Evolutionary conservation across 2,888 invertebrate genomes (phyloP), one percentile per base, ranked within the genome.

Genomic region (Clusia tigrina): DNA sequence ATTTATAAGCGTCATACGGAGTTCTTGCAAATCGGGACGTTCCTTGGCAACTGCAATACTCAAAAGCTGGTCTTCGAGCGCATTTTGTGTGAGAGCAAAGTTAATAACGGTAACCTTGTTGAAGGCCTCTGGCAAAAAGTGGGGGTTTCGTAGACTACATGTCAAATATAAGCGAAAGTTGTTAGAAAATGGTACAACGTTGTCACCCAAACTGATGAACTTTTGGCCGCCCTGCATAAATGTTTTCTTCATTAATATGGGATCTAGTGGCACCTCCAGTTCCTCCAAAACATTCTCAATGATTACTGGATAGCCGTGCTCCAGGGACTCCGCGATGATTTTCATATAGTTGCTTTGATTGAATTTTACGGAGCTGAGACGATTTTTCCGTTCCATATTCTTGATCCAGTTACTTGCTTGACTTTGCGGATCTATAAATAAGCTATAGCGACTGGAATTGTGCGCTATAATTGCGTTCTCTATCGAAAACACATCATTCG

Each of bases 321-420:
- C 87, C 56, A 92, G 85, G 0, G 89, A 89, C 55, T 91, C 88
- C 70, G 91, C 91, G 56, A 92, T 78, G 1, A 81, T 58, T 64
- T 78, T 83, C 82, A 84, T 83, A 60, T 83, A 85, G 64, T 82
- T 78, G 18, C 74, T 59, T 67, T 84, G 84, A 58, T 81, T 83
- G 58, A 83, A 83, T 65, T 84, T 82, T 2, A 83, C 79, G 1
- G 78, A 75, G 24, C 74, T 78, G 1, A 84, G 62, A 0, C 79
- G 79, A 74, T 84, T 83, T 51, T 77, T 71, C 67, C 85, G 80
- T 79, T 94, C 95, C 91, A 93, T 91, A 73, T 92, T 92, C 71
- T 93, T 89, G 37, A 96, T 89, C 95, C 95, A 96, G 79, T 93
- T 93, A 78, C 94, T 94, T 26, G 95, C 96, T 80, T 96, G 95